phyloP scores from a whole-genome alignment of 2,888 invertebrate species.

The Colletes collaris region DNA sequence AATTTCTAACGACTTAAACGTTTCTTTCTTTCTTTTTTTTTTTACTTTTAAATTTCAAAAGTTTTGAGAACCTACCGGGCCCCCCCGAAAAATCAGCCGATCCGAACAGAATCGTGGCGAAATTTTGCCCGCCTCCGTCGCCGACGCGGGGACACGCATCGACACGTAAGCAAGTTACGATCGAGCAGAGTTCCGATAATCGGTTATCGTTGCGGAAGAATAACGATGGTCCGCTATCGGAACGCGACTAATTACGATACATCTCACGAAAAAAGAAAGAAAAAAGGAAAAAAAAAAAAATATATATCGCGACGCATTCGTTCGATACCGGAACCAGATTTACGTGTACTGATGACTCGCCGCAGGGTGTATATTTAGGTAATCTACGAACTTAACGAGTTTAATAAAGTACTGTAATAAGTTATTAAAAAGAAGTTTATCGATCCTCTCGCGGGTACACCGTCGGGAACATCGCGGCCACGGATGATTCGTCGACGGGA shows the following conservation, averaged over 20 bases:
- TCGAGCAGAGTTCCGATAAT: constrained; percentile 21
- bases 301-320: background rate
- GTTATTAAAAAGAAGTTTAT: constrained; percentile 69
- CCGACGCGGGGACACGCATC: constrained; percentile 12
- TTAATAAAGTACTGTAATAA: constrained; percentile 78
- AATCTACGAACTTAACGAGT: constrained; percentile 75
- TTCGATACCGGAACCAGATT: constrained; percentile 9
- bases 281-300: background rate
- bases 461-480: no score
- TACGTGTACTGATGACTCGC: constrained; percentile 48
- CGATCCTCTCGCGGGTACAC: constrained; percentile 39
- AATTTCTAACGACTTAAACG: no score
- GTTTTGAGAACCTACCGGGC: no score
- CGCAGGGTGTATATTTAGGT: constrained; percentile 72
- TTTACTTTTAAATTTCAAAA: no score
- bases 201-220: constrained; percentile 20
- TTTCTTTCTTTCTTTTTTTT: no score
- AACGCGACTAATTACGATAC: background rate
- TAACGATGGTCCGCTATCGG: constrained; percentile 20
- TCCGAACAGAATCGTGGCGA: no score
- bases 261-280: no score
- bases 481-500: no score
- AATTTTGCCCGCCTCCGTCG: no score
- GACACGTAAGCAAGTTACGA: background rate
- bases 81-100: no score